Evolutionary conservation across 2,797 vertebrate genomes (phyloP).

Genomic region (Simalia tracyae): DNA sequence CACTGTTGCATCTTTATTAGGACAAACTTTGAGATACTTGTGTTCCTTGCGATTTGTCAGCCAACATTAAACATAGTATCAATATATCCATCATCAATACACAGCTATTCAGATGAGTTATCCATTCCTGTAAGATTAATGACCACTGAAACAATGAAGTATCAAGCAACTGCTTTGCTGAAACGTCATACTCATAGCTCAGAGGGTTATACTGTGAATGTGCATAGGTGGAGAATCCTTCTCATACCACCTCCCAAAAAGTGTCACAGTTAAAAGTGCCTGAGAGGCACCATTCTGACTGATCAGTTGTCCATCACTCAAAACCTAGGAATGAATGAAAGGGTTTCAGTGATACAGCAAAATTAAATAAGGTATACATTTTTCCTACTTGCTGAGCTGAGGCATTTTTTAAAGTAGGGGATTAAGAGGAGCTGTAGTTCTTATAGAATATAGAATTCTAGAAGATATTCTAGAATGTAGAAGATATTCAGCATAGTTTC

Average conservation of each 20-base stretch:
- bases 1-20: not conserved
- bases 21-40: not conserved
- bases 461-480: no score
- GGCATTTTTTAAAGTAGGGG: not conserved
- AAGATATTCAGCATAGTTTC: no score
- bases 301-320: slow-evolving; percentile 63
- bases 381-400: not conserved
- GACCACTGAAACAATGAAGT: not conserved
- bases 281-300: slow-evolving; percentile 51
- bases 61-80: not conserved
- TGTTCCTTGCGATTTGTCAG: not conserved
- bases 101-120: not conserved
- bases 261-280: slow-evolving; percentile 64
- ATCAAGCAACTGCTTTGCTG: not conserved
- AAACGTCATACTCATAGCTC: not conserved
- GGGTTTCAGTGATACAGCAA: not conserved
- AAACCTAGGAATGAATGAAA: slow-evolving; percentile 62
- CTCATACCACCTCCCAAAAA: slow-evolving; percentile 73
- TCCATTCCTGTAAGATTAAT: not conserved
- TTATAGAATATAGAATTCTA: not conserved
- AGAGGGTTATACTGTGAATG: not conserved
- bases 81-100: not conserved
- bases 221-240: slow-evolving; percentile 43
- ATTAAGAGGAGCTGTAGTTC: not conserved
- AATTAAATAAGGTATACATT: not conserved